Evolutionary conservation across 1,140 invertebrate species (phyloP), one percentile per base, ranked within the genome.

Genomic region (Rhynchophorus ferrugineus): DNA sequence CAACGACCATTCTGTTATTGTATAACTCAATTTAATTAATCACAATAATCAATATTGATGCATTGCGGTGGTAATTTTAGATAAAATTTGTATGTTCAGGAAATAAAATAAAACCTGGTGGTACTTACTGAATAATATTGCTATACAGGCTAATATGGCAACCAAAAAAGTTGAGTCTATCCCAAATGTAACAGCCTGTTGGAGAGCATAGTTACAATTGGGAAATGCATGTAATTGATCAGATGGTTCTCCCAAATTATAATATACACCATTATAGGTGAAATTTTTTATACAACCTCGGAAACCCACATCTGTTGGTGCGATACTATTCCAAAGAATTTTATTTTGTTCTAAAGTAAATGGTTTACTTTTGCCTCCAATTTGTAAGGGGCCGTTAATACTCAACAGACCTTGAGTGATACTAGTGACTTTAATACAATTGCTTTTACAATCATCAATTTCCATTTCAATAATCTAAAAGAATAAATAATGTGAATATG

Each of bases 221-320:
- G 85, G 71, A 47, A 53, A 76, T 1, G 79, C 79, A 63, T 88
- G 83, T 16, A 75, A 73, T 1, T 77, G 75, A 6, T 84, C 71
- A 2, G 82, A 77, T 1, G 87, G 87, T 63, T 77, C 71, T 1
- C 86, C 85, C 47, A 91, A 69, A 65, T 91, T 86, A 64, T 88
- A 90, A 68, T 83, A 79, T 64, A 78, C 79, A 56, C 79, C 79
- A 65, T 90, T 89, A 59, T 87, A 83, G 0, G 87, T 89, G 43
- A 92, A 77, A 65, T 91, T 91, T 52, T 80, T 80, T 52, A 96
- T 83, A 67, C 93, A 96, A 1, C 93, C 93, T 37, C 77, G 72
- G 65, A 91, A 94, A 49, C 81, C 78, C 46, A 73, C 73, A 16
- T 73, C 71, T 1, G 76, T 80, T 1, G 88, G 87, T 17, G 76